Evolutionary conservation across 2,797 vertebrate species (phyloP), one percentile per base, ranked within the genome.

Genomic region (Austrolebias charrua): DNA sequence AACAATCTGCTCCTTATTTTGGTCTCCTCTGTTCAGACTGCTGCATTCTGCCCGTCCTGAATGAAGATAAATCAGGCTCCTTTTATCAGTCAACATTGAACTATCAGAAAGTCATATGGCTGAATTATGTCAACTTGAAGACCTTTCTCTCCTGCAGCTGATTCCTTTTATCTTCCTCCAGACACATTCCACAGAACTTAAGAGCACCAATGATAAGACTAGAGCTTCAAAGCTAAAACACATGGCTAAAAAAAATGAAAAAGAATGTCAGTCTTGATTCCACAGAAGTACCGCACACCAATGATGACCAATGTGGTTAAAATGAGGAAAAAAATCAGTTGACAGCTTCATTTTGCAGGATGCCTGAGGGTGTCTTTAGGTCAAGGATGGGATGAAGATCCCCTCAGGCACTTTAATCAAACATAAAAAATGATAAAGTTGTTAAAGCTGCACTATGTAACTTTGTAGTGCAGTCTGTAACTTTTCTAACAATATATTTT

Each of bases 1-100:
- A 90, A 93, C 88, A 92, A 91, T 91, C 90, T 82, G 78, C 80
- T 84, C 90, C 81, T 93, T 94, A 91, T 95, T 90, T 88, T 90
- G 73, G 77, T 79, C 73, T 46, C 79, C 81, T 54, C 69, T 63
- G 77, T 79, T 69, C 78, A 84, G 83, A 83, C 79, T 80, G 82
- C 82, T 50, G 42, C 78, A 87, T 82, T 89, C 90, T 77, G 82
- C 85, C 75, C 70, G 48, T 79, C 73, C 64, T 47, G 48, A 91
- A 85, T 81, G 81, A 78, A 95, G 94, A 96, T 94, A 94, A 94
- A 91, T 67, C 20, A 6, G 31, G 31, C 20, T 20, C 43, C 50
- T 93, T 47, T 92, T 93, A 93, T 93, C 94, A 90, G 87, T 83
- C 89, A 94, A 74, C 82, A 78, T 68, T 77, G 73, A 83, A 83